Conservation (phyloP, 2,888 invertebrate genomes). For the Ariolimax columbianus region DNA sequence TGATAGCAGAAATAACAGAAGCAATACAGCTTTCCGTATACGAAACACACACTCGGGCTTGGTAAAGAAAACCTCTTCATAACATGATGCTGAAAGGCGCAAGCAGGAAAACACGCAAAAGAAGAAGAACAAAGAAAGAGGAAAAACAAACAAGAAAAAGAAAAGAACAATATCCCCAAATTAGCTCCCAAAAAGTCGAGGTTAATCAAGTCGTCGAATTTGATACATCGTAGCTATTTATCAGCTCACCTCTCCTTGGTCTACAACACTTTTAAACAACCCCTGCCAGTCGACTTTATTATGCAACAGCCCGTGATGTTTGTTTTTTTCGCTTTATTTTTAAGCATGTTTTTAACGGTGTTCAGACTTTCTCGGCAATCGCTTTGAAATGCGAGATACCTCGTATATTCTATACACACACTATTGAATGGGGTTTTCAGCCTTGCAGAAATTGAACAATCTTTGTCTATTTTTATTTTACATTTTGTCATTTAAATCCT, state of each 20-base stretch:
- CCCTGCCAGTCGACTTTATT: not conserved
- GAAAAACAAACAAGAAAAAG: not conserved
- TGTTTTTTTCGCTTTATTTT: not conserved
- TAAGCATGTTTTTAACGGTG: not conserved
- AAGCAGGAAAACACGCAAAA: not conserved
- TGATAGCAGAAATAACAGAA: too few relatives aligned
- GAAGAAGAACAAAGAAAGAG: not conserved
- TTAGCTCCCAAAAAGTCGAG: too few relatives aligned
- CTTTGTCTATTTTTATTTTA: too few relatives aligned
- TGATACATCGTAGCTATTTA: not conserved
- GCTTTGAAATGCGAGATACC: conserved; percentile 9
- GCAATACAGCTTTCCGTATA: too few relatives aligned
- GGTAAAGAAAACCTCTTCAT: too few relatives aligned
- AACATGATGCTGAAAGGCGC: too few relatives aligned
- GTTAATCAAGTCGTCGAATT: too few relatives aligned
- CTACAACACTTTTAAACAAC: not conserved
- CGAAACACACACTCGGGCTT: too few relatives aligned
- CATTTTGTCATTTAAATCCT: not conserved
- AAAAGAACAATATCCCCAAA: too few relatives aligned
- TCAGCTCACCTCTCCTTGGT: not conserved
- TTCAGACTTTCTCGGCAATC: conserved; percentile 7
- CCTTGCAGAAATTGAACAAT: not conserved
- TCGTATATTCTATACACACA: not conserved
- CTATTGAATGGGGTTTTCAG: not conserved
- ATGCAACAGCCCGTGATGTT: not conserved